A percentile compares a stretch with the other conserved stretches of the same genome.
Conservation (phyloP, 2,113 vertebrate species). For the Cacatua alba region DNA sequence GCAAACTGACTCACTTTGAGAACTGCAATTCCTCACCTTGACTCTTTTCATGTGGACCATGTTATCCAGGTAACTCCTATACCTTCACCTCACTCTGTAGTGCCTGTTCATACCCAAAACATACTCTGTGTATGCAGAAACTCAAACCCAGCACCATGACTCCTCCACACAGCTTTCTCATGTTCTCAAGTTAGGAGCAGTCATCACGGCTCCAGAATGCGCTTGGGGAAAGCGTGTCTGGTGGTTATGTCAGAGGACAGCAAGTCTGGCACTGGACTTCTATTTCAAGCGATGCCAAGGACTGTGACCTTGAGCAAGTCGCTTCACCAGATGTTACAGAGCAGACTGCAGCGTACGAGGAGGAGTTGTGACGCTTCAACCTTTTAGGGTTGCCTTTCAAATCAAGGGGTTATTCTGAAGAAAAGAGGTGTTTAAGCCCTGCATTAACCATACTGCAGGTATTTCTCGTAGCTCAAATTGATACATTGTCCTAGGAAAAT, state of each 20-base stretch:
- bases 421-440: not conserved
- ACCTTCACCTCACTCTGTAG: not conserved
- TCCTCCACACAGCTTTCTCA: not conserved
- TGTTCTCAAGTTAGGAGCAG: not conserved
- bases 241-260: conserved; percentile 9
- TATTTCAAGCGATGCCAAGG: not conserved
- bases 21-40: not conserved
- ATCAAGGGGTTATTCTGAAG: not conserved
- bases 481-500: not conserved
- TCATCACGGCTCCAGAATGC: not conserved
- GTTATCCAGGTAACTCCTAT: not conserved
- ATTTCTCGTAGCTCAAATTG: not conserved
- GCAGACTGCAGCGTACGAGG: not conserved
- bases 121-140: not conserved
- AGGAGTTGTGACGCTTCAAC: not conserved
- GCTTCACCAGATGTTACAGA: not conserved
- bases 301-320: conserved; percentile 28
- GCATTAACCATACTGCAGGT: not conserved
- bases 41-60: accelerated
- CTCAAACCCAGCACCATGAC: accelerated
- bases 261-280: not conserved
- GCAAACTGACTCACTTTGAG: not conserved
- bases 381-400: not conserved
- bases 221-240: not conserved
- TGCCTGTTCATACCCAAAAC: not conserved